Percentiles rank a stretch among this genome's conserved stretches.
Conservation (phyloP, 2,888 invertebrate species). For the Coelogynopora nodosa region DNA sequence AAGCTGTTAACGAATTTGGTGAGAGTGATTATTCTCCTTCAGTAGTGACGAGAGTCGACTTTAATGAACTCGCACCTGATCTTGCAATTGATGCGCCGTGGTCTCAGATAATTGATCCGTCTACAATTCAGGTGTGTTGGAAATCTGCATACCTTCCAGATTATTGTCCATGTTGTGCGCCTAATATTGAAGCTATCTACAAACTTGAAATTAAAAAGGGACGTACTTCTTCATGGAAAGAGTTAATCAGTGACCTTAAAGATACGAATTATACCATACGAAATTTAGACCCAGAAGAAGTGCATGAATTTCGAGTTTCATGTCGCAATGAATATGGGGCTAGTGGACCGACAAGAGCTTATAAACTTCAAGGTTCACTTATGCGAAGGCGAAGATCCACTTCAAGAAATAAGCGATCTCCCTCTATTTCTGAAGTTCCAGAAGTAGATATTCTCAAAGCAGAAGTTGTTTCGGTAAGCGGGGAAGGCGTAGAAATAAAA, state of each 20-base stretch:
- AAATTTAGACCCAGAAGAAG: constrained; percentile 26
- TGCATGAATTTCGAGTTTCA: constrained; percentile 42
- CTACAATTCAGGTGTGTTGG: constrained; percentile 38
- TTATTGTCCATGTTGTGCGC: constrained; percentile 43
- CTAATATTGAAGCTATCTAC: constrained; percentile 39
- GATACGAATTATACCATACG: neutral
- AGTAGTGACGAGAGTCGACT: constrained; percentile 31
- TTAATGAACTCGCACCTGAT: constrained; percentile 38
- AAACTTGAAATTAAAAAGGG: constrained; percentile 43
- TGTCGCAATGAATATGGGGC: constrained; percentile 44
- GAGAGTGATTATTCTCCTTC: constrained; percentile 80
- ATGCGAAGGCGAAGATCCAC: neutral
- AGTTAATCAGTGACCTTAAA: neutral
- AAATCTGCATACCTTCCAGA: constrained; percentile 42
- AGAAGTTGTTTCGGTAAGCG: constrained; percentile 30
- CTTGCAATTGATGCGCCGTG: constrained; percentile 41
- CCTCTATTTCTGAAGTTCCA: constrained; percentile 6
- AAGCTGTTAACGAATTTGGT: constrained; percentile 93
- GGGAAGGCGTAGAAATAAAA: constrained; percentile 36
- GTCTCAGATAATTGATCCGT: constrained; percentile 31
- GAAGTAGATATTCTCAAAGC: constrained; percentile 33
- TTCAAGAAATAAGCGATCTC: neutral
- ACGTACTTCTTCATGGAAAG: constrained; percentile 32
- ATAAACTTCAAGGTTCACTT: constrained; percentile 12
- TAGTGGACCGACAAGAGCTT: constrained; percentile 43